phyloP scores from a whole-genome alignment of 2,113 vertebrate genomes.

The Oxyruncus cristatus region DNA sequence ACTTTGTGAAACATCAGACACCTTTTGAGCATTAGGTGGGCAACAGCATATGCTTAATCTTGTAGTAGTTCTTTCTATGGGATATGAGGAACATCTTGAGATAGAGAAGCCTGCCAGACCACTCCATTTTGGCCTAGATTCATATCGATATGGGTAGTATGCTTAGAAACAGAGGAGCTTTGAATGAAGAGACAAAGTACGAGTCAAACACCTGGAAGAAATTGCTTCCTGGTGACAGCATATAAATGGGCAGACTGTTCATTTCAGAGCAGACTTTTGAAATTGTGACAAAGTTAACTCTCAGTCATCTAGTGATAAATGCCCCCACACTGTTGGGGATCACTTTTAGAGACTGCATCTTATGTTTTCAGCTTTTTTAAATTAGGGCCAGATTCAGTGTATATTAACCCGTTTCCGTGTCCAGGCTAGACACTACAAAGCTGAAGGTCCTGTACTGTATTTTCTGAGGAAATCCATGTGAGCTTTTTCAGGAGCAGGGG shows the following conservation, averaged over 20 bases:
- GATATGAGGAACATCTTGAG: not conserved
- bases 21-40: not conserved
- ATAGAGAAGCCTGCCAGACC: not conserved
- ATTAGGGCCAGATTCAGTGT: not conserved
- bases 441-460: not conserved
- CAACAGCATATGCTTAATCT: not conserved
- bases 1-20: not conserved
- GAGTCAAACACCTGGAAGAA: slow-evolving; percentile 36
- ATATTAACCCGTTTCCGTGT: not conserved
- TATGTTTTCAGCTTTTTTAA: slow-evolving; percentile 1
- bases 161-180: slow-evolving; percentile 1
- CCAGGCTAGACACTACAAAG: not conserved
- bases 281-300: not conserved
- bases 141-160: not conserved
- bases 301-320: not conserved
- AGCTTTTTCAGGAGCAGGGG: not conserved
- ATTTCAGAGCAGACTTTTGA: not conserved
- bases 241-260: not conserved
- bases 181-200: not conserved
- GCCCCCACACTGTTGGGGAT: not conserved
- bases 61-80: not conserved
- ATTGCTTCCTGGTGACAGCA: slow-evolving; percentile 1
- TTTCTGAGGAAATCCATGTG: not conserved
- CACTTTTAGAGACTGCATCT: not conserved
- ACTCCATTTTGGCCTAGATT: not conserved